Base-by-base conservation (phyloP, 2,113 vertebrate species). In the Prochilodus magdalenae region DNA sequence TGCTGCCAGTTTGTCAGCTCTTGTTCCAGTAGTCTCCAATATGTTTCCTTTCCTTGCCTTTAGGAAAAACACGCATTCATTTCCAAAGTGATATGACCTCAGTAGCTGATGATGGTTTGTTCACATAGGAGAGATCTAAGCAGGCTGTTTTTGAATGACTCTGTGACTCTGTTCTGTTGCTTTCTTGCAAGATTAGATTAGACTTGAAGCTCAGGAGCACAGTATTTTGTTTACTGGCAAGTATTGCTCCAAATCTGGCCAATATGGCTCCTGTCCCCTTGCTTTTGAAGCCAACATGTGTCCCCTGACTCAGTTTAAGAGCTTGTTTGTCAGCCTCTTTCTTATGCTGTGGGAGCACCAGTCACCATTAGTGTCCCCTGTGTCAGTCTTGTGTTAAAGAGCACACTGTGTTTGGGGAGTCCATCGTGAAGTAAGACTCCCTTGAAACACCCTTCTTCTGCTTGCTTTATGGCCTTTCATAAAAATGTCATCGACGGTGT, bases 391-490 rank as follows among this genome's bases (percentile, higher is more conserved):
- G 71, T 66, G 77, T 86, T 80, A 80, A 86, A 83, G 49, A 85
- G 79, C 55, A 40, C 11, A 12, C 27, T 20, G 66, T 30, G 81
- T 59, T 73, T 55, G 77, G 62, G 73, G 80, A 65, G 63, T 30
- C 66, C 44, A 16, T n/a, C 20, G 44, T 62, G 62, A 77, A 76
- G 73, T 59, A 70, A 75, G 55, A 66, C 72, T 36, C 73, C 66
- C 65, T 24, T 51, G 66, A 83, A 80, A 55, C 73, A 77, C 73
- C 26, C 5, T 66, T 66, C 77, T 36, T 77, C 71, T 29, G 16
- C 65, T 26, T 73, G 80, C 70, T 82, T 85, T 87, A 87, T 63
- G 73, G 78, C 55, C 75, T 66, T 82, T 85, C 83, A 80, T 87
- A 83, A 85, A 87, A 80, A 75, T 85, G 86, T 87, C 81, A 81